Base-by-base conservation (phyloP, 1,140 invertebrate genomes). In the Drosophila rhopaloa region DNA sequence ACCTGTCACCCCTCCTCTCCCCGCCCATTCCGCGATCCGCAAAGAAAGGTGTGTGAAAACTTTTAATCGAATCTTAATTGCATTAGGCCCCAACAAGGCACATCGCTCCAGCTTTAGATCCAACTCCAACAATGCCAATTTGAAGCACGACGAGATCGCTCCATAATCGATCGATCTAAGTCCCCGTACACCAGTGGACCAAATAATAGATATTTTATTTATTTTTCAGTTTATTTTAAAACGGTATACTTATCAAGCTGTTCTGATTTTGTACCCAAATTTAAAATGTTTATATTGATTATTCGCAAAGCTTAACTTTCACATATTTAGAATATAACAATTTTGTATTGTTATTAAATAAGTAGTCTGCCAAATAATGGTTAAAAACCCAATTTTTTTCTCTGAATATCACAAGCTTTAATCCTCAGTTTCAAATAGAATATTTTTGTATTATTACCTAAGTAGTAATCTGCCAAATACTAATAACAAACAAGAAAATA, bases 21-120 rank as follows among this genome's bases (percentile, higher is more conserved):
- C 10, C 47, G 4, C 37, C 47, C 27, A 14, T 47, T 5, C 9
- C 37, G 6, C 29, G 6, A 32, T 2, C 37, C 10, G 9, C 10
- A 2, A 35, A 4, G 60, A 53, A 58, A 70, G 68, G 74, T 67
- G 82, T 86, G 79, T 79, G 71, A 86, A 82, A 76, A 86, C 82
- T 86, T 88, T 88, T 88, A 88, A 88, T 88, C 71, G 76, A 66
- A 76, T 66, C 85, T 83, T 83, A 88, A 88, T 88, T 88, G 63
- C 84, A 72, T 76, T 63, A 65, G 55, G 43, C 55, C 84, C 48
- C 44, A 83, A 86, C 70, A 83, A 88, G 82, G 79, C 65, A 44
- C 65, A 79, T 76, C 51, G 61, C 60, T 78, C 44, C 60, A 51
- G 56, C 72, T 48, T 35, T 53, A 44, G 38, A 29, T 75, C 24